Evolutionary conservation across 2,113 vertebrate species (phyloP).

Genomic region (Lonchura striata): DNA sequence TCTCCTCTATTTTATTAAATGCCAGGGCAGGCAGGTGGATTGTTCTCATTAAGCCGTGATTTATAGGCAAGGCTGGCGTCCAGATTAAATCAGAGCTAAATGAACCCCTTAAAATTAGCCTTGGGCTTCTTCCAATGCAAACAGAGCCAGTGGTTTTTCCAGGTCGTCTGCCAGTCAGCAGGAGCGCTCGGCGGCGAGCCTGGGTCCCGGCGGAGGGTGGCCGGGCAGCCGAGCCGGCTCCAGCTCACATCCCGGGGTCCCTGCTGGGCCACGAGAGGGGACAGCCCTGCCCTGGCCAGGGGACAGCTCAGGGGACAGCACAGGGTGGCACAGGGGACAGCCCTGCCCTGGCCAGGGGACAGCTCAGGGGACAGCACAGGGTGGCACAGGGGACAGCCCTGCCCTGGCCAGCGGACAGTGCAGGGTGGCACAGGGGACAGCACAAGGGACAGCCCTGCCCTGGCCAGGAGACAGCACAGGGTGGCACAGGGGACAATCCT

Average conservation of each 20-base stretch:
- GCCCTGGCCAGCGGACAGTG: too few relatives aligned
- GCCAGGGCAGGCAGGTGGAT: conserved; percentile 71
- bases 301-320: neutral
- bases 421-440: too few relatives aligned
- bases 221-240: neutral
- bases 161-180: conserved; percentile 20
- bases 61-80: conserved; percentile 65
- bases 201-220: neutral
- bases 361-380: too few relatives aligned
- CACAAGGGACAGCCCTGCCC: neutral
- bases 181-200: neutral
- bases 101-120: conserved; percentile 71
- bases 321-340: neutral
- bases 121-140: conserved; percentile 66
- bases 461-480: neutral
- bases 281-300: neutral
- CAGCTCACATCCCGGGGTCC: neutral
- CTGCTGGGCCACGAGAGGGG: neutral
- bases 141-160: conserved; percentile 51
- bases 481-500: neutral
- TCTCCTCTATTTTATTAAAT: conserved; percentile 57
- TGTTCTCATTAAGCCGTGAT: conserved; percentile 69
- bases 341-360: neutral
- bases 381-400: neutral
- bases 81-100: conserved; percentile 73